A percentile compares a stretch with the other conserved stretches of the same genome.
Conservation (phyloP, 2,888 invertebrate genomes). For the Hydrotaea cyrtoneurina region DNA sequence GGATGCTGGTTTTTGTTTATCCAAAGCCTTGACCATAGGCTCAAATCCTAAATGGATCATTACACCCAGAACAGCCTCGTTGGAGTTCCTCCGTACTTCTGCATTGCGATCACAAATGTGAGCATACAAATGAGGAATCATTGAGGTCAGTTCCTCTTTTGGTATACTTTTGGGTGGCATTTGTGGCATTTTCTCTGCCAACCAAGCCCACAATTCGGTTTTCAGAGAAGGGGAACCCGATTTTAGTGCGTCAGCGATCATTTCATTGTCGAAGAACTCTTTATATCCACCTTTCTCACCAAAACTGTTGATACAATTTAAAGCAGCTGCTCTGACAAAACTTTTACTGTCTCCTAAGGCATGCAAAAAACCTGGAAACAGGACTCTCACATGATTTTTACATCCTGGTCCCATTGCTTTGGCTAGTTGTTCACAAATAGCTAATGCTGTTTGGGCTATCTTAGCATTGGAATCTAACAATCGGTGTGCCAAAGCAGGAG, state of each 20-base stretch:
- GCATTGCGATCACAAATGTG: slow-evolving; percentile 95
- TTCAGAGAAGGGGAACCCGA: slow-evolving; percentile 91
- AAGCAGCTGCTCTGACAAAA: slow-evolving; percentile 90
- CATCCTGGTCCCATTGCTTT: slow-evolving; percentile 91
- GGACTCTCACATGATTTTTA: slow-evolving; percentile 88
- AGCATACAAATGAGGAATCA: slow-evolving; percentile 89
- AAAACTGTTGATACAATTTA: slow-evolving; percentile 92
- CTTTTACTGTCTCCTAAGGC: slow-evolving; percentile 88
- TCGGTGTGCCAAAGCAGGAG: slow-evolving; percentile 88
- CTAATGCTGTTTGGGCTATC: slow-evolving; percentile 91
- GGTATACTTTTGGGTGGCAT: slow-evolving; percentile 87
- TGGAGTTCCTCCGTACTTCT: slow-evolving; percentile 94
- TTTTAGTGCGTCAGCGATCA: slow-evolving; percentile 92
- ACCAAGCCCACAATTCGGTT: slow-evolving; percentile 92
- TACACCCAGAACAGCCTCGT: slow-evolving; percentile 93
- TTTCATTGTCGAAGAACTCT: slow-evolving; percentile 92
- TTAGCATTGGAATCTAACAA: slow-evolving; percentile 95
- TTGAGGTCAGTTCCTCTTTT: slow-evolving; percentile 90
- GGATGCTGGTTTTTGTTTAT: slow-evolving; percentile 85
- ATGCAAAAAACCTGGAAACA: slow-evolving; percentile 94
- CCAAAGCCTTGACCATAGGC: slow-evolving; percentile 79
- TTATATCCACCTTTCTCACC: slow-evolving; percentile 90
- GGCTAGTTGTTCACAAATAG: slow-evolving; percentile 91
- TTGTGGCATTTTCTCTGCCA: slow-evolving; percentile 89
- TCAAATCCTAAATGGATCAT: slow-evolving; percentile 95